phyloP scores from a whole-genome alignment of 2,797 vertebrate genomes.

The Spheniscus humboldti region DNA sequence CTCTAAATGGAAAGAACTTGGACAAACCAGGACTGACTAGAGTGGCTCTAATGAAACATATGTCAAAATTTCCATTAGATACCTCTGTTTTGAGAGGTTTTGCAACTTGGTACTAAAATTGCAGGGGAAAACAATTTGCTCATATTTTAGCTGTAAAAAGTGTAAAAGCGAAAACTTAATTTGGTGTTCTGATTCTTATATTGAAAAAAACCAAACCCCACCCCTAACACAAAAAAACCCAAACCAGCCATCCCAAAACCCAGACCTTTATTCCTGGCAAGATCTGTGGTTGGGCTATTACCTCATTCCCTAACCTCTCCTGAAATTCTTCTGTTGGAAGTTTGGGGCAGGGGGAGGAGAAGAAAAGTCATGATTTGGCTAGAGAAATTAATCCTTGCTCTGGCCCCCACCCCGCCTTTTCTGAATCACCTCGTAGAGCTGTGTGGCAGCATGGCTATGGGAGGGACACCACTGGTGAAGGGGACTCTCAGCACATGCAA shows the following conservation, averaged over 20 bases:
- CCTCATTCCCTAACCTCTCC: neutral
- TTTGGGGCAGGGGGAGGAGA: neutral
- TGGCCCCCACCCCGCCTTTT: neutral
- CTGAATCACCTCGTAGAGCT: neutral
- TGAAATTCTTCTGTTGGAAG: neutral
- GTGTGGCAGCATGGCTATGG: neutral
- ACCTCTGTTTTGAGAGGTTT: neutral
- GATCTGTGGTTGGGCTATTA: neutral
- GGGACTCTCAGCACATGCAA: too few species aligned
- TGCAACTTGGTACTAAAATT: neutral
- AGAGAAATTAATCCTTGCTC: neutral
- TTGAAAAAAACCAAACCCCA: fast-evolving
- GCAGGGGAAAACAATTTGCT: neutral
- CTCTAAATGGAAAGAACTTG: neutral
- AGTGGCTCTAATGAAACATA: neutral
- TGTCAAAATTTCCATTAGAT: neutral
- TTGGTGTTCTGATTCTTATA: neutral
- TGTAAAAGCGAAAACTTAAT: neutral
- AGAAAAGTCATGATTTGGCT: neutral
- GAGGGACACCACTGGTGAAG: neutral
- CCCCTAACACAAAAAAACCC: neutral
- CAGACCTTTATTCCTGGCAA: neutral
- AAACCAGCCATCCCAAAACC: neutral
- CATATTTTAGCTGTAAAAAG: neutral
- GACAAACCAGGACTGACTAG: neutral